A percentile compares a stretch with the other conserved stretches of the same genome.
Evolutionary conservation across 2,888 invertebrate species (phyloP).

Genomic region (Lasioglossum zephyrum): DNA sequence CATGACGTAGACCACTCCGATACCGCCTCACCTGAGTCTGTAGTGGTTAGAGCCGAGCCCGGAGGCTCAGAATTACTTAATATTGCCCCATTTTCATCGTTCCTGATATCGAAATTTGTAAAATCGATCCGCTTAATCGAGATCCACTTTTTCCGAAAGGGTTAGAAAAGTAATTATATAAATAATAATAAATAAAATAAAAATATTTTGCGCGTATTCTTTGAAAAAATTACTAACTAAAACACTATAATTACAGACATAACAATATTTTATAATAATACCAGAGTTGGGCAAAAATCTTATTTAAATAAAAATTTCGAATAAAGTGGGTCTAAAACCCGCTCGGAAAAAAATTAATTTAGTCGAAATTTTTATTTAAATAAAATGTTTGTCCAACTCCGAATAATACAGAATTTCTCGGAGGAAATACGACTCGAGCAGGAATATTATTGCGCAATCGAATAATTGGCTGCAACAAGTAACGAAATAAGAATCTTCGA

Average conservation of each 20-base stretch:
- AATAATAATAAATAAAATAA: not conserved
- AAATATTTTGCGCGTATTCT: too few species aligned
- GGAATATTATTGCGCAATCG: not conserved
- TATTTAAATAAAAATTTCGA: too few species aligned
- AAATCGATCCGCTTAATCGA: not conserved
- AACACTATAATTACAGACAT: not conserved
- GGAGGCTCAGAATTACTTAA: slow-evolving; percentile 3
- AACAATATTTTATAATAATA: not conserved
- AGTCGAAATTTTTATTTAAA: too few species aligned
- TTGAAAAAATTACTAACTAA: too few species aligned
- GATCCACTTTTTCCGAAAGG: not conserved
- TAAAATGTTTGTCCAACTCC: too few species aligned
- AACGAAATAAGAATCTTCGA: not conserved
- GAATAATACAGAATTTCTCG: not conserved
- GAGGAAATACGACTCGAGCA: too few species aligned
- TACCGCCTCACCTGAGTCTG: not conserved
- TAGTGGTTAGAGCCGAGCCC: not conserved
- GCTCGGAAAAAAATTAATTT: too few species aligned
- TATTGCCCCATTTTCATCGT: not conserved
- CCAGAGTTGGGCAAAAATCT: too few species aligned
- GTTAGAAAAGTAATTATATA: not conserved
- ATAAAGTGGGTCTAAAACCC: too few species aligned
- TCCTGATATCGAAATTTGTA: not conserved
- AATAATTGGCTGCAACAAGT: not conserved
- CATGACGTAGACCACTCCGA: not conserved